Conservation (phyloP, 1,140 invertebrate genomes). For the Pseudomyrmex gracilis region DNA sequence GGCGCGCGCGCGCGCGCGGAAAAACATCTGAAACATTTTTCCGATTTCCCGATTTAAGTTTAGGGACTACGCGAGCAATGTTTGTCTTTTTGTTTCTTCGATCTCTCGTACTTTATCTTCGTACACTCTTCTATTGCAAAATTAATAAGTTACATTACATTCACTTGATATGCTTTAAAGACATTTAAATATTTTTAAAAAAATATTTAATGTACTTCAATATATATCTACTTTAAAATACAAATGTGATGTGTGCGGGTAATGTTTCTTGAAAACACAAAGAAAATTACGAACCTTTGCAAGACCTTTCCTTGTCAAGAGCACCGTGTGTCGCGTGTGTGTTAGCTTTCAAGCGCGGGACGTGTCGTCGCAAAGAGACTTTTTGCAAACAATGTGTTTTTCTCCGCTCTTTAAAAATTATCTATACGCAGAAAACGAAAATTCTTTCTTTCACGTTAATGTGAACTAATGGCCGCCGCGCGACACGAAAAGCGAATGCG, state of each 20-base stretch:
- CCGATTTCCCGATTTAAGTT: conserved; percentile 34
- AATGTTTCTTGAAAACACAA: background rate
- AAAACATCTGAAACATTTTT: conserved; percentile 64
- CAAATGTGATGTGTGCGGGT: background rate
- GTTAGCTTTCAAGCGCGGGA: background rate
- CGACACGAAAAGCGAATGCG: conserved; percentile 32
- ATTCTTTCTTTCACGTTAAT: conserved; percentile 39
- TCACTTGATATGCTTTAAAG: no score
- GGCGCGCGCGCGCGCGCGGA: no score
- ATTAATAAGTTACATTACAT: background rate
- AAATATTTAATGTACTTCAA: background rate
- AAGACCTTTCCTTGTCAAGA: background rate
- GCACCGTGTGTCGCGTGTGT: background rate
- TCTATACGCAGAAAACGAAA: conserved; percentile 20
- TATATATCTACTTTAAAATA: background rate
- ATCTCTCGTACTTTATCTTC: conserved; percentile 21
- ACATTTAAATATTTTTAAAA: no score
- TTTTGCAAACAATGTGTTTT: background rate
- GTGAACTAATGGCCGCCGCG: conserved; percentile 33
- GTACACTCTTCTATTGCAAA: background rate
- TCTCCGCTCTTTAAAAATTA: conserved; percentile 9
- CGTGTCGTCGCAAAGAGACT: background rate
- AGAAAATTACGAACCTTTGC: background rate
- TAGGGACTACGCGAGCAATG: background rate
- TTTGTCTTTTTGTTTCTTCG: conserved; percentile 4